Evolutionary conservation across 2,113 vertebrate species (phyloP), one percentile per base, ranked within the genome.

Genomic region (Oryzias woworae): DNA sequence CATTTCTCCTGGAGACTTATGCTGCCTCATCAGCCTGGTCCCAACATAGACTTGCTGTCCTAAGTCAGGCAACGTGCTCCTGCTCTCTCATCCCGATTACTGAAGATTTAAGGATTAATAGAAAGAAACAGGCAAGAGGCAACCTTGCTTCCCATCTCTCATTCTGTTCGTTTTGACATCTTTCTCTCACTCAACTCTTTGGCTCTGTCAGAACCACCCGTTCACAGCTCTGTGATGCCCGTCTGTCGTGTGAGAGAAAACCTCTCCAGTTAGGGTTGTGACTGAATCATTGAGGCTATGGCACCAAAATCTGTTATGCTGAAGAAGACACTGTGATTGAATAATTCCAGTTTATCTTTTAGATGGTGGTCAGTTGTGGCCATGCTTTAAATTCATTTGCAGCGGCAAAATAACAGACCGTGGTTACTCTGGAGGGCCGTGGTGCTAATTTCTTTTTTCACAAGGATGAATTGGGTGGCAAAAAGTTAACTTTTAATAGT

Each of bases 81-180:
- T 73, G 57, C 68, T 69, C 75, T 77, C 86, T 90, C 87, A 91
- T 90, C 92, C 90, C 68, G 83, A 90, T 92, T 92, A 93, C 43
- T 82, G 85, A 85, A 90, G 90, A 91, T 91, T 92, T 91, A 86
- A 68, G 80, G 92, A 92, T 92, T 92, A 92, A 78, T 60, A 57
- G 41, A 78, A 83, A 83, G 72, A 86, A 87, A 85, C 71, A 81
- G 84, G 50, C 75, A 86, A 78, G 55, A 76, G 75, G 80, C 83
- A 82, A 75, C 68, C 62, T 78, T 77, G 72, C 70, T 75, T 62
- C 71, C 58, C 75, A 54, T 50, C 61, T 84, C 63, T 54, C 71
- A 61, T 52, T 73, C 48, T 62, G 60, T 56, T 73, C 57, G 66
- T 59, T 78, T 43, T 31, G 66, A 58, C 72, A 71, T 44, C 56